These are phyloP conservation scores for Hypena proboscidalis DNA, from an alignment of 2,888 invertebrate species.

Conservation along the genomic window DNA sequence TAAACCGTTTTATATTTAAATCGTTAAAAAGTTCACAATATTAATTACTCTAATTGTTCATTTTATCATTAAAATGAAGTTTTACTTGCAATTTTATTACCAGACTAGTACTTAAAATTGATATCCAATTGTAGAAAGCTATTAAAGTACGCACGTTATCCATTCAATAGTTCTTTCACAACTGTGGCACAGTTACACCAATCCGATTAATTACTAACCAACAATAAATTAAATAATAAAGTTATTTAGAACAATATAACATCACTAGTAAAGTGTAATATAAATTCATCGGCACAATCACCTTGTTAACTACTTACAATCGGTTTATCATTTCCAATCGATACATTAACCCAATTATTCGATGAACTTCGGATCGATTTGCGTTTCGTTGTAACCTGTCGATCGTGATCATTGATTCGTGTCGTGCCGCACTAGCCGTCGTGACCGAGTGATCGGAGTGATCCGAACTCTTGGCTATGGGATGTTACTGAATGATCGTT, in stretches of 20 bases:
- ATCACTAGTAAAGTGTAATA: slow-evolving; percentile 12
- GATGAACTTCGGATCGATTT: slow-evolving; percentile 34
- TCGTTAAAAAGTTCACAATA: too few relatives aligned
- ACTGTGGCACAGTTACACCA: slow-evolving; percentile 1
- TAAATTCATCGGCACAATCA: slow-evolving; percentile 22
- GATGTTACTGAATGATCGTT: slow-evolving; percentile 30
- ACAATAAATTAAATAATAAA: slow-evolving; percentile 8
- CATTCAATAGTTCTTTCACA: neutral
- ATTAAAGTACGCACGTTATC: neutral
- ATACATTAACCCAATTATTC: slow-evolving; percentile 46
- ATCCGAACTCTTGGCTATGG: slow-evolving; percentile 53
- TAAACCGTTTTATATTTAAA: too few relatives aligned
- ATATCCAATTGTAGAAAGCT: neutral
- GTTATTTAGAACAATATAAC: slow-evolving; percentile 7
- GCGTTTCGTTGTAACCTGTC: slow-evolving; percentile 45
- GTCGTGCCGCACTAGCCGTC: slow-evolving; percentile 51
- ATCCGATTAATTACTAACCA: slow-evolving; percentile 2
- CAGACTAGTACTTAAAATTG: neutral
- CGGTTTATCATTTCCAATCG: slow-evolving; percentile 35
- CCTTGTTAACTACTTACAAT: slow-evolving; percentile 29
- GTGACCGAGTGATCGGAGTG: slow-evolving; percentile 61
- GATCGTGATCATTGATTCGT: slow-evolving; percentile 56
- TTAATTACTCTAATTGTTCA: too few relatives aligned
- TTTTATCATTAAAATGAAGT: neutral
- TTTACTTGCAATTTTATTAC: neutral